phyloP scores from a whole-genome alignment of 2,113 vertebrate species.

The Perca flavescens region DNA sequence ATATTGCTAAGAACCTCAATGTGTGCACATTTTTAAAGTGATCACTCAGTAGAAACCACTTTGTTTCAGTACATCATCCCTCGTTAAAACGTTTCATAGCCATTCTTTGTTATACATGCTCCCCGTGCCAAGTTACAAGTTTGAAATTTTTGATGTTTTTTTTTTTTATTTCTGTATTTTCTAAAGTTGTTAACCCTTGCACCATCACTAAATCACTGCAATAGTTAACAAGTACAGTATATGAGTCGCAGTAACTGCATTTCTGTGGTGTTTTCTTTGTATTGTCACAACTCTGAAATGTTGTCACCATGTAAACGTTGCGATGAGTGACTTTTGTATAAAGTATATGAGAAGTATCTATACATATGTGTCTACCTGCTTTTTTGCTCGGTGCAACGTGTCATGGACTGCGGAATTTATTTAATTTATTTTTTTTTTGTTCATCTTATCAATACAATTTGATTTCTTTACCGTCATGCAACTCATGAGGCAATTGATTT shows the following conservation, averaged over 20 bases:
- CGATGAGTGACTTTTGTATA: constrained; percentile 78
- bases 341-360: constrained; percentile 71
- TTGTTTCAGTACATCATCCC: constrained; percentile 37
- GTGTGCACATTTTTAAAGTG: constrained; percentile 38
- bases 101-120: constrained; percentile 61
- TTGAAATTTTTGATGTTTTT: constrained; percentile 53
- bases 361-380: constrained; percentile 5
- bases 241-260: constrained; percentile 59
- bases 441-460: too few species aligned
- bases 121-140: constrained; percentile 83
- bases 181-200: constrained; percentile 62
- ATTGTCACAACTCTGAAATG: constrained; percentile 59
- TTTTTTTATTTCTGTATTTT: constrained; percentile 42
- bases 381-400: not conserved
- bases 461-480: not conserved
- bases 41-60: constrained; percentile 31
- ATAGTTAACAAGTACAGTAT: constrained; percentile 63
- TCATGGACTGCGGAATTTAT: not conserved
- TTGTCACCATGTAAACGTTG: constrained; percentile 72
- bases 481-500: not conserved
- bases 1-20: constrained; percentile 15
- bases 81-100: constrained; percentile 45
- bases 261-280: constrained; percentile 75
- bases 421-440: too few species aligned
- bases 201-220: constrained; percentile 60